These are phyloP conservation scores for Spheniscus humboldti DNA, from an alignment of 2,797 vertebrate species.

Conservation along the genomic window DNA sequence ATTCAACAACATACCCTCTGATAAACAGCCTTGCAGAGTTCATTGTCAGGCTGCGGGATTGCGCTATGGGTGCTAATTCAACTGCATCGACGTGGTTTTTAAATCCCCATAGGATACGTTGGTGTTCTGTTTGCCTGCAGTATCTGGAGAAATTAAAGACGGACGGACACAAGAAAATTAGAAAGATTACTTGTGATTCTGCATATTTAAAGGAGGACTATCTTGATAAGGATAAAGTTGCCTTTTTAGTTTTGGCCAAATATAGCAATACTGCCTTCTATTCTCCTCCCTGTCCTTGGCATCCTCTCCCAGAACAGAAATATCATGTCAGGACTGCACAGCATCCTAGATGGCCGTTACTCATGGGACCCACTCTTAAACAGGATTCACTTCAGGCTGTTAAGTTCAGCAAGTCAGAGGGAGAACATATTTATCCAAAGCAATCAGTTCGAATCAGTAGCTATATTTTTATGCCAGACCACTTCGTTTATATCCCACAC, in stretches of 20 bases:
- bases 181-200: slow-evolving; percentile 74
- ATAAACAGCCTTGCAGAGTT: slow-evolving; percentile 74
- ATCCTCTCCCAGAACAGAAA: slow-evolving; percentile 7
- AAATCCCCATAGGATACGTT: slow-evolving; percentile 71
- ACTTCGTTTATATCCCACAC: slow-evolving; percentile 1
- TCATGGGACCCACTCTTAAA: neutral
- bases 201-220: slow-evolving; percentile 65
- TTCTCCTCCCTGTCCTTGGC: slow-evolving; percentile 15
- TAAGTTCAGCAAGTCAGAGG: slow-evolving; percentile 6
- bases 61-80: slow-evolving; percentile 74
- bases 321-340: neutral
- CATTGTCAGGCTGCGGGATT: slow-evolving; percentile 72
- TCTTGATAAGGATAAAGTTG: slow-evolving; percentile 42
- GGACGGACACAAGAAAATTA: slow-evolving; percentile 77
- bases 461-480: slow-evolving; percentile 12
- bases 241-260: slow-evolving; percentile 51
- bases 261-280: slow-evolving; percentile 34
- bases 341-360: neutral
- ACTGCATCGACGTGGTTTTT: slow-evolving; percentile 72
- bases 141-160: slow-evolving; percentile 77
- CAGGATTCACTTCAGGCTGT: neutral
- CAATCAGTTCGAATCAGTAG: neutral
- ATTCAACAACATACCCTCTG: slow-evolving; percentile 73
- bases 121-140: slow-evolving; percentile 73
- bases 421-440: neutral